phyloP scores from a whole-genome alignment of 2,797 vertebrate genomes.

The Sebastes matsubarae region DNA sequence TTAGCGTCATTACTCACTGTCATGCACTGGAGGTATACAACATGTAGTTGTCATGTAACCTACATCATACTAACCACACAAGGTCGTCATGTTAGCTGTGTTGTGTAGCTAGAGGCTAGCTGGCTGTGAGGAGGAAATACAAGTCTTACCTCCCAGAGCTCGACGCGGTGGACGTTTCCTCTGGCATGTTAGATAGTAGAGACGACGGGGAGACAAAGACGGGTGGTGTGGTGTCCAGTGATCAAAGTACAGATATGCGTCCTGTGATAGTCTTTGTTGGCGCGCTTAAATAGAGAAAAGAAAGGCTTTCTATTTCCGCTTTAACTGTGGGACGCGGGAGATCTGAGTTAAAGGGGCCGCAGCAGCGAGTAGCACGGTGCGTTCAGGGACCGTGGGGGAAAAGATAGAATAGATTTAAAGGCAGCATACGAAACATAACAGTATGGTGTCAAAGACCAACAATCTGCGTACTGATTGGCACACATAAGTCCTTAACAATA shows the following conservation, averaged over 20 bases:
- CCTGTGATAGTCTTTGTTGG: conserved; percentile 72
- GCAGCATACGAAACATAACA: background rate
- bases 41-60: rapidly evolving
- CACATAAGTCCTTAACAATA: background rate
- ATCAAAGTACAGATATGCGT: conserved; percentile 14
- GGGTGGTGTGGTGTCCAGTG: background rate
- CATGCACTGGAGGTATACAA: rapidly evolving
- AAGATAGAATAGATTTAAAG: background rate
- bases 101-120: conserved; percentile 35
- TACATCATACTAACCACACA: background rate
- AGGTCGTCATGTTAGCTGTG: background rate
- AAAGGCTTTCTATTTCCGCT: conserved; percentile 77
- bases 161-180: conserved; percentile 76
- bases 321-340: conserved; percentile 79
- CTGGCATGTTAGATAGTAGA: conserved; percentile 70
- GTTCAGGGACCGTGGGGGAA: background rate
- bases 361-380: conserved; percentile 20
- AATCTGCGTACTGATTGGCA: background rate
- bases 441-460: background rate
- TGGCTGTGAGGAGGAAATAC: conserved; percentile 16
- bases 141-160: conserved; percentile 72
- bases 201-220: no score
- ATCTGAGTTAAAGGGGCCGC: conserved; percentile 78
- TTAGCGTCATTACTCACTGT: rapidly evolving
- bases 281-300: conserved; percentile 86